Base-by-base conservation (phyloP, 23 tunicate genomes). In the Trididemnum miniatum region DNA sequence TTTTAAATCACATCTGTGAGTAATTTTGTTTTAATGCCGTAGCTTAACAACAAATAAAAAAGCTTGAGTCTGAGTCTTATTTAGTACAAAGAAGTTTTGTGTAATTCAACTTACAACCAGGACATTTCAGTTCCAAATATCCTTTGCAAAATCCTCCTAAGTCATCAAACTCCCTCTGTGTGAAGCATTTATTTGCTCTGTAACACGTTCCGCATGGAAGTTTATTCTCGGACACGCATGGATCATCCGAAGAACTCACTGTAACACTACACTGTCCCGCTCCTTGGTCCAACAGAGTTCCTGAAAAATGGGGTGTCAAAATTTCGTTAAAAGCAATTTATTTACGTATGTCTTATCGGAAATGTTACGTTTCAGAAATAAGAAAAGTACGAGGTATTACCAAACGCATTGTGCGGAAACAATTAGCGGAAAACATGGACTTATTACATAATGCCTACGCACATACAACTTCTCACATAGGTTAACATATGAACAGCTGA, bases 101-200 rank as follows among this genome's bases (percentile, higher is more conserved):
- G n/a, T n/a, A n/a, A n/a, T n/a, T 44, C 37, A 5, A 73, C 79
- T 73, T 31, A 73, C 79, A 20, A 24, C 24, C 59, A 15, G 57
- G 4, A 31, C 79, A 73, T 39, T 73, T 73, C 7, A 73, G 30
- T 73, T 73, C 9, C 30, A 73, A 29, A 34, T 36, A 73, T 20
- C 59, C 79, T 73, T 26, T 38, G 59, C 79, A 73, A n/a, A 73
- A 37, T 73, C 79, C 79, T 3, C 79, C 79, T 2, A 73, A 73
- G 38, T 26, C 24, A 5, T 38, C 59, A 31, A 73, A 73, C 38
- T 73, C 79, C 2, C 24, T 20, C 31, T 37, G 9, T 9, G 79
- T 36, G 31, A 73, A 73, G 31, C 79, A 73, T 73, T 59, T 38
- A 31, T 73, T 73, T 38, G 79, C 57, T 38, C 79, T 24, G 31